phyloP scores from a whole-genome alignment of 2,797 vertebrate species.

The Naso thynnoides region DNA sequence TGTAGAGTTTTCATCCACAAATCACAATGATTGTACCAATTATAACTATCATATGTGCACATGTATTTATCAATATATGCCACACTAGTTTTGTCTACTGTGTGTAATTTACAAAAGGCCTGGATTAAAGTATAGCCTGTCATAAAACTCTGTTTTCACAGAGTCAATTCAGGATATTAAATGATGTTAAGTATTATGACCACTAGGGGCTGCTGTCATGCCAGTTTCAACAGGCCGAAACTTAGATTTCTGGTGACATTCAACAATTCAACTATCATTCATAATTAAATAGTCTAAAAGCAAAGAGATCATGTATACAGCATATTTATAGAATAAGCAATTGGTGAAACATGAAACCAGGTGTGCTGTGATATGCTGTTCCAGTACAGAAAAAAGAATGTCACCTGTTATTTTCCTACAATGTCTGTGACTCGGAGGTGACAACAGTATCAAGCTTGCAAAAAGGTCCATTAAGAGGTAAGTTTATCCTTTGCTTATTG shows the following conservation, averaged over 20 bases:
- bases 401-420: neutral
- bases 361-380: neutral
- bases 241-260: conserved; percentile 6
- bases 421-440: neutral
- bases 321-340: conserved; percentile 9
- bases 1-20: no score
- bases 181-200: conserved; percentile 26
- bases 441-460: neutral
- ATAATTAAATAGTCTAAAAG: conserved; percentile 8
- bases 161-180: neutral
- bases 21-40: no score
- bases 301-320: conserved; percentile 2
- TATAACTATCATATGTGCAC: no score
- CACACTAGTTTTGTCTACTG: no score
- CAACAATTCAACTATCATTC: neutral
- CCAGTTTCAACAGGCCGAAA: conserved; percentile 29
- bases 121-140: no score
- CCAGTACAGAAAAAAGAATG: neutral
- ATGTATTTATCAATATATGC: no score
- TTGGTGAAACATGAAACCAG: neutral
- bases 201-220: conserved; percentile 71
- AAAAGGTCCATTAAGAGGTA: neutral
- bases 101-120: no score
- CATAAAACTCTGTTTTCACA: no score
- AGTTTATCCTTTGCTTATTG: conserved; percentile 2